phyloP scores from a whole-genome alignment of 2,113 vertebrate species.

The Fulica atra region DNA sequence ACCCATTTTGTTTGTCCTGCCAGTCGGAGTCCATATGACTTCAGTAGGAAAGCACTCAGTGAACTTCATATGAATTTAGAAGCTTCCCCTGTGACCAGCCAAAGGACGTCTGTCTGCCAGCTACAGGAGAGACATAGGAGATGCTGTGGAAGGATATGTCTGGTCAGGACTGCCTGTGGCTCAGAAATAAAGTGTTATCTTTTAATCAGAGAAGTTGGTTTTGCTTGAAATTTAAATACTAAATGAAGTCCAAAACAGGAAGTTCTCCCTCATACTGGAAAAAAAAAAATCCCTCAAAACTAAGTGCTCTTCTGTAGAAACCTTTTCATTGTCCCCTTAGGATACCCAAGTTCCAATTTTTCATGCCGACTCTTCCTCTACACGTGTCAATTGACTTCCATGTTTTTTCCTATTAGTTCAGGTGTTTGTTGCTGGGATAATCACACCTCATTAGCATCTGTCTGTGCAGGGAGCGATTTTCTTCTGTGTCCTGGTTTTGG shows the following conservation, averaged over 20 bases:
- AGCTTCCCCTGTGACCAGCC: not conserved
- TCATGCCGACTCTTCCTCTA: not conserved
- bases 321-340: not conserved
- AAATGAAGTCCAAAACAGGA: not conserved
- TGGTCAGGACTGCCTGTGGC: not conserved
- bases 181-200: not conserved
- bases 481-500: not conserved
- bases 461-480: not conserved
- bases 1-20: not conserved
- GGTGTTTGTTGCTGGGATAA: not conserved
- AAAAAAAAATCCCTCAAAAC: not conserved
- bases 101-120: not conserved
- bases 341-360: not conserved
- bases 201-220: not conserved
- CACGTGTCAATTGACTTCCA: not conserved
- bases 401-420: not conserved
- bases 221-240: not conserved
- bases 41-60: not conserved
- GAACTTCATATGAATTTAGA: not conserved
- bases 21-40: not conserved
- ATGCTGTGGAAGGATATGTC: not conserved
- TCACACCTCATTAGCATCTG: not conserved
- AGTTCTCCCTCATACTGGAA: not conserved
- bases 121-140: not conserved
- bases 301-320: not conserved